phyloP scores from a whole-genome alignment of 2,113 vertebrate species.

The Ramphastos sulfuratus region DNA sequence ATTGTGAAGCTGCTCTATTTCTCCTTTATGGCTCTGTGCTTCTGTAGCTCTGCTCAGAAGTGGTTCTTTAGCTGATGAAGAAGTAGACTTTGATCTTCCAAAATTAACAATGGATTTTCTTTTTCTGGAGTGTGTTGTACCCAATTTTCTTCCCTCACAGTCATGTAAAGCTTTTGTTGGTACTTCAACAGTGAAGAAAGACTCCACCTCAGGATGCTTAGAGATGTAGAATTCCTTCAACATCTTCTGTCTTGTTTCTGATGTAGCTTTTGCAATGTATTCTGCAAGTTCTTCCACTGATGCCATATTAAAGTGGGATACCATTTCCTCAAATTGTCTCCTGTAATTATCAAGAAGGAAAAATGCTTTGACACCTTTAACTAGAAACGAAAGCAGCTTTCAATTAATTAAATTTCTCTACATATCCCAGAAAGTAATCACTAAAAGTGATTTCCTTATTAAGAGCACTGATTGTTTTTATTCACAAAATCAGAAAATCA shows the following conservation, averaged over 20 bases:
- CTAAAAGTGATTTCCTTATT: not conserved
- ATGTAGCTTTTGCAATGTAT: slow-evolving; percentile 75
- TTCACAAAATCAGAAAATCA: no score
- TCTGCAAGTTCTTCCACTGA: slow-evolving; percentile 81
- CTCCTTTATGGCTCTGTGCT: not conserved
- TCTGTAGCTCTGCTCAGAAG: not conserved
- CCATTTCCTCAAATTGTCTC: slow-evolving; percentile 90
- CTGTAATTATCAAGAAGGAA: slow-evolving; percentile 73
- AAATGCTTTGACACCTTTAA: slow-evolving; percentile 5
- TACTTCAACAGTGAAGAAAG: slow-evolving; percentile 60
- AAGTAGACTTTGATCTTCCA: not conserved
- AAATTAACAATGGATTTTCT: slow-evolving; percentile 15
- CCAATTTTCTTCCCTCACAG: not conserved
- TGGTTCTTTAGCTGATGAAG: not conserved
- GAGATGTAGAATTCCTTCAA: slow-evolving; percentile 83
- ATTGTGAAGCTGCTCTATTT: slow-evolving; percentile 27
- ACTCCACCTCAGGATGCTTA: slow-evolving; percentile 75
- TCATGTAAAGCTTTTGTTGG: not conserved
- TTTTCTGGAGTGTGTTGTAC: not conserved
- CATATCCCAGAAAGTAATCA: not conserved
- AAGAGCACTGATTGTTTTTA: not conserved
- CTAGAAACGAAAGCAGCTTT: not conserved
- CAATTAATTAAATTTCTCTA: not conserved
- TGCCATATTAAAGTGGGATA: slow-evolving; percentile 74
- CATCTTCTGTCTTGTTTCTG: slow-evolving; percentile 81